Evolutionary conservation across 2,888 invertebrate genomes (phyloP).

Genomic region (Synanthedon tipuliformis): DNA sequence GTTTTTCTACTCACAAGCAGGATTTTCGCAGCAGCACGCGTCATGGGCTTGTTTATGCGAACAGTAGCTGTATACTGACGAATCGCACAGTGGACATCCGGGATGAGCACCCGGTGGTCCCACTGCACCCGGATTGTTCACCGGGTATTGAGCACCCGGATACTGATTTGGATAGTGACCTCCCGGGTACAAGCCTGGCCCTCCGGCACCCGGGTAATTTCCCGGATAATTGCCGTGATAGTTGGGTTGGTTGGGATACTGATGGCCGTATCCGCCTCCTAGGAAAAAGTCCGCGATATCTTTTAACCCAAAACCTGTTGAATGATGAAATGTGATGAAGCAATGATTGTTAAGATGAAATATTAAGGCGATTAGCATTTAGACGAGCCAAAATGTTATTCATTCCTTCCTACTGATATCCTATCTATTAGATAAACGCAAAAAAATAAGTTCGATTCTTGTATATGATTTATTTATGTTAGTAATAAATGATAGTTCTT

Average conservation of each 20-base stretch:
- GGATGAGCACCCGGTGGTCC: conserved; percentile 60
- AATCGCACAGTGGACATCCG: conserved; percentile 81
- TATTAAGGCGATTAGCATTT: too few species aligned
- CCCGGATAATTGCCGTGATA: conserved; percentile 14
- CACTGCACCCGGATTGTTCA: conserved; percentile 18
- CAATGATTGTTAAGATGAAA: conserved; percentile 13
- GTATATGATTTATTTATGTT: too few species aligned
- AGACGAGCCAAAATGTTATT: too few species aligned
- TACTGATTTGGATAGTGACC: conserved; percentile 18
- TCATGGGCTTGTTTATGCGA: conserved; percentile 80
- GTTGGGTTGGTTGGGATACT: conserved; percentile 3
- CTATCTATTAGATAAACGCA: too few species aligned
- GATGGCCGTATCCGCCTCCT: conserved; percentile 48
- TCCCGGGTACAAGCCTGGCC: conserved; percentile 13
- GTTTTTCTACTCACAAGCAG: conserved; percentile 40
- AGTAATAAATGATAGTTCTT: too few species aligned
- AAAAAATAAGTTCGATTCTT: too few species aligned
- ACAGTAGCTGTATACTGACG: conserved; percentile 82
- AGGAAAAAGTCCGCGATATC: conserved; percentile 61
- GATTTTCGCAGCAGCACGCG: conserved; percentile 77
- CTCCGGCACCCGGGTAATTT: conserved; percentile 10
- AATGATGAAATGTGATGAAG: conserved; percentile 18
- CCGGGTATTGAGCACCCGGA: conserved; percentile 12
- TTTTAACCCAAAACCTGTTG: conserved; percentile 60
- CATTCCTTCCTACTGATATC: too few species aligned